Evolutionary conservation across 1,140 invertebrate genomes (phyloP), one percentile per base, ranked within the genome.

Genomic region (Zaprionus lachaisei): DNA sequence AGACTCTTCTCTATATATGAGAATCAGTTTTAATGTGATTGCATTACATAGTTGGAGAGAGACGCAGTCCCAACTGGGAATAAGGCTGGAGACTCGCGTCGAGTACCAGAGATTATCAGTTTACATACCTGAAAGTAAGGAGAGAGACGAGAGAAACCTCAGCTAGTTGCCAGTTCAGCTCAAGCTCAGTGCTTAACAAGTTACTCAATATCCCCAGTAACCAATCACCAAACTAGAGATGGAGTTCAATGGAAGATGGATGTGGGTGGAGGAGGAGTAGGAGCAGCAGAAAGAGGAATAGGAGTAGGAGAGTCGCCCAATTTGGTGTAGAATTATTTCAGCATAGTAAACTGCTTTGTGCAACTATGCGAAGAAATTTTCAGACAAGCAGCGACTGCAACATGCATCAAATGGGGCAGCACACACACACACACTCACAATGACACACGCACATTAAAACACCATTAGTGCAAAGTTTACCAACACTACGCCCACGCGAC

Each of bases 271-370:
- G 15, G 1, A 15, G 2, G 15, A n/a, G 38, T 1, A 2, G 38
- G 15, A 41, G 38, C 2, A 11, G 31, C 2, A n/a, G 38, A n/a
- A n/a, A n/a, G 2, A 6, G 15, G 5, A 41, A 15, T n/a, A 41
- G 9, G 5, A 41, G 38, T n/a, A 41, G 9, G 3, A 34, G 15
- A n/a, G 38, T n/a, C 68, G 70, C 63, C 64, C 80, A 80, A 87
- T 86, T 87, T 77, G 68, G 83, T 60, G 77, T 56, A 67, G 71
- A 83, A 86, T 86, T 83, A 86, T 87, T 80, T 87, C 76, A 38
- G 76, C 65, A 70, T 76, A 77, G 70, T 68, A 82, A 79, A 78
- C 82, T 77, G 80, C 69, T 79, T 85, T 84, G 66, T 56, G 54
- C 34, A 61, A 61, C 64, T 55, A 44, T 73, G n/a, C 49, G 28